Evolutionary conservation across 2,888 invertebrate species (phyloP).

Genomic region (Dynastes tityus): DNA sequence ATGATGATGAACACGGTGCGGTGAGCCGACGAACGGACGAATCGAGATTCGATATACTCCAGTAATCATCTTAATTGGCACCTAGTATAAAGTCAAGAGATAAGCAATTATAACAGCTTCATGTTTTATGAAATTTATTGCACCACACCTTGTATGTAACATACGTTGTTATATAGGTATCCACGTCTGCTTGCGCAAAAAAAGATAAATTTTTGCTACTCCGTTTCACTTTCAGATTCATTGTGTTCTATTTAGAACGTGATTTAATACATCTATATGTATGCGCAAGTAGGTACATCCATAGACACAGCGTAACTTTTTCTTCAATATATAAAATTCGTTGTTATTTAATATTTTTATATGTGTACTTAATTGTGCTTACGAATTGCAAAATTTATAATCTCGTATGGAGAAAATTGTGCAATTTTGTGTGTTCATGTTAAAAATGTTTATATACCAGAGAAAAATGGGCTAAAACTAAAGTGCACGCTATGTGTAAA

Average conservation of each 20-base stretch:
- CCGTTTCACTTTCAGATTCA: slow-evolving; percentile 23
- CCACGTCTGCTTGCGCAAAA: neutral
- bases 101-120: slow-evolving; percentile 52
- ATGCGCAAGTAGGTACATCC: neutral
- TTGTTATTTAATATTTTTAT: neutral
- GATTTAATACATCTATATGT: neutral
- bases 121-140: slow-evolving; percentile 46
- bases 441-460: too few relatives aligned
- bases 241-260: slow-evolving; percentile 16
- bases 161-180: neutral
- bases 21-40: slow-evolving; percentile 46
- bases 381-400: too few relatives aligned
- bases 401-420: too few relatives aligned
- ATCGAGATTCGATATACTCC: slow-evolving; percentile 57
- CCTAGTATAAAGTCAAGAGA: slow-evolving; percentile 39
- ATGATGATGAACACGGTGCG: slow-evolving; percentile 41
- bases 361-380: neutral
- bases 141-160: slow-evolving; percentile 37
- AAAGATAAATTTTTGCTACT: neutral
- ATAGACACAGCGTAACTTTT: too few relatives aligned
- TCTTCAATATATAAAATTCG: neutral
- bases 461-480: too few relatives aligned
- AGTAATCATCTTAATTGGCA: slow-evolving; percentile 56
- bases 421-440: too few relatives aligned
- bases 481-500: too few relatives aligned